Percentiles rank a stretch among this genome's conserved stretches.
Conservation (phyloP, 1,140 invertebrate genomes). For the Babylonia areolata region DNA sequence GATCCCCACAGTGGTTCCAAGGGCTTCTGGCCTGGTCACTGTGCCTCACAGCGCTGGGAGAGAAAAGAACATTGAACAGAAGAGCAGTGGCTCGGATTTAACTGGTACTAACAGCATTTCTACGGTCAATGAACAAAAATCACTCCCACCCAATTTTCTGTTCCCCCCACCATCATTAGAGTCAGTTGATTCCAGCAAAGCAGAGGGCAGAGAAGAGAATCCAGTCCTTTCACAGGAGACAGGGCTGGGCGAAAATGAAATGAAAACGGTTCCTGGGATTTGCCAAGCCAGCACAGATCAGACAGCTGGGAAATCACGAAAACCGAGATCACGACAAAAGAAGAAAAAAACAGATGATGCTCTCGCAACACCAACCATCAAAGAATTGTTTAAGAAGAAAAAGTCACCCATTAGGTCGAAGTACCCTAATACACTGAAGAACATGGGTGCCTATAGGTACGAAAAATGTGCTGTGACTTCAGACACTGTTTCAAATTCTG, state of each 20-base stretch:
- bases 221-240: not conserved
- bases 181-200: not conserved
- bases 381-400: not conserved
- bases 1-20: not conserved
- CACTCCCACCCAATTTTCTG: conserved; percentile 30
- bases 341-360: not conserved
- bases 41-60: not conserved
- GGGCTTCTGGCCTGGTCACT: not conserved
- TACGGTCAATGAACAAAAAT: not conserved
- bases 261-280: not conserved
- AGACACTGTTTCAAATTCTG: not conserved
- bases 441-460: not conserved
- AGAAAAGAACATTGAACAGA: not conserved
- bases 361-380: not conserved
- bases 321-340: not conserved
- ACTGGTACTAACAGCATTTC: not conserved
- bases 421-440: not conserved
- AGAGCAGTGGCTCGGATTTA: not conserved
- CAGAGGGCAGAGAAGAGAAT: not conserved
- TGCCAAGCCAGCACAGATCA: not conserved
- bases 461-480: not conserved
- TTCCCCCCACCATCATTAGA: conserved; percentile 2
- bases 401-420: not conserved
- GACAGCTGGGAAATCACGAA: not conserved
- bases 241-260: not conserved